Percentiles rank a stretch among this genome's conserved stretches.
Conservation (phyloP, 2,888 invertebrate species). For the Eustalomyia histrio region DNA sequence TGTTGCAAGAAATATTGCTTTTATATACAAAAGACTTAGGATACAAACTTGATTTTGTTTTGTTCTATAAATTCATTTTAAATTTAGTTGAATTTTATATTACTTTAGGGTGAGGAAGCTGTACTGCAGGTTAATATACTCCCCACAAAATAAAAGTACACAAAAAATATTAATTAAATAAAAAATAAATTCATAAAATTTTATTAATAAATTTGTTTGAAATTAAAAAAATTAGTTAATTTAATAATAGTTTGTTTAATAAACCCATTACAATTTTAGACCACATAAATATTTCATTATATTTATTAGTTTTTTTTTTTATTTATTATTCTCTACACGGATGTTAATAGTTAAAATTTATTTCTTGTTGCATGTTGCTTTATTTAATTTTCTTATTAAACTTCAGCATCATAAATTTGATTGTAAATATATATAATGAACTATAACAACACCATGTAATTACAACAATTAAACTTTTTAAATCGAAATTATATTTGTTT, state of each 20-base stretch:
- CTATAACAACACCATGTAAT: constrained; percentile 22
- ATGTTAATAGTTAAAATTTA: constrained; percentile 1
- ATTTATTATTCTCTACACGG: neutral
- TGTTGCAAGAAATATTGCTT: constrained; percentile 9
- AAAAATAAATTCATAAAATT: too few relatives aligned
- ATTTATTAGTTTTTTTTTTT: neutral
- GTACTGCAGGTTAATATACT: too few relatives aligned
- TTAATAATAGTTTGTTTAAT: too few relatives aligned
- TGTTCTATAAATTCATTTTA: too few relatives aligned
- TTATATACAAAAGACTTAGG: constrained; percentile 36
- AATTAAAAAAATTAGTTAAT: too few relatives aligned
- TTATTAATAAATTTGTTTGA: too few relatives aligned
- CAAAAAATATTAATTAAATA: too few relatives aligned
- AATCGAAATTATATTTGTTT: constrained; percentile 34
- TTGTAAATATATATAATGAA: neutral
- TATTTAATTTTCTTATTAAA: constrained; percentile 15
- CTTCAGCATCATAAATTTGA: constrained; percentile 29
- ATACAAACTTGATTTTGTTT: neutral
- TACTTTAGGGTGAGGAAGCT: too few relatives aligned
- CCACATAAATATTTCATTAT: neutral
- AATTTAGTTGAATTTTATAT: too few relatives aligned
- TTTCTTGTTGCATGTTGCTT: constrained; percentile 10
- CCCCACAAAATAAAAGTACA: neutral
- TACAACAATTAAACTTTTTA: constrained; percentile 50
- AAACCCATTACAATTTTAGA: too few relatives aligned